phyloP scores from a whole-genome alignment of 2,797 vertebrate species.

The Gallirallus australis region DNA sequence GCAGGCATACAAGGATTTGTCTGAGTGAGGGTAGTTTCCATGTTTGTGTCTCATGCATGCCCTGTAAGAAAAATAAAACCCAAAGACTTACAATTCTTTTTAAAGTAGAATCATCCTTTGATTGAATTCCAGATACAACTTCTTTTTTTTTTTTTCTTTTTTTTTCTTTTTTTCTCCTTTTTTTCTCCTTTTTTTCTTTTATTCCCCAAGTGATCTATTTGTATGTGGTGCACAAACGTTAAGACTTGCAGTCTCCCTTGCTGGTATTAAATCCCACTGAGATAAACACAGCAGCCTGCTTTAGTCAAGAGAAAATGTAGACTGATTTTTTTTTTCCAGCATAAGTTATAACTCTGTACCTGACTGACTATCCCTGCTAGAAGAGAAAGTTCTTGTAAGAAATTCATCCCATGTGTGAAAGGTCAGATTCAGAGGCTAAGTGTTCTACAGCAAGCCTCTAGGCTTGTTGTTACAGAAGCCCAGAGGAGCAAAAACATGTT shows the following conservation, averaged over 20 bases:
- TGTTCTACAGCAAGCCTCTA: slow-evolving; percentile 7
- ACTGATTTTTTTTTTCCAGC: neutral
- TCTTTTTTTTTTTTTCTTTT: neutral
- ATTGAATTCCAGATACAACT: neutral
- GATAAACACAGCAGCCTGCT: neutral
- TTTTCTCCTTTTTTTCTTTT: neutral
- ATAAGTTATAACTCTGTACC: neutral
- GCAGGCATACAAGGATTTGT: neutral
- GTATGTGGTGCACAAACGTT: neutral
- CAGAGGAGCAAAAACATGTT: slow-evolving; percentile 10
- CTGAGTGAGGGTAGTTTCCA: neutral
- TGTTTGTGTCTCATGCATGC: neutral
- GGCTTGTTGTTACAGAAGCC: slow-evolving; percentile 20
- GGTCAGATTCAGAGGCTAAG: slow-evolving; percentile 54
- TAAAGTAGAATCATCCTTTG: neutral
- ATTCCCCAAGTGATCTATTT: neutral
- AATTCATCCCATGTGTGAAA: neutral
- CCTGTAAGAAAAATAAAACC: neutral
- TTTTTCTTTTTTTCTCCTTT: too few relatives aligned
- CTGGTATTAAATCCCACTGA: neutral
- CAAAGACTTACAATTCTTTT: neutral
- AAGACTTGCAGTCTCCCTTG: neutral
- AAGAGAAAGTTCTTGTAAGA: slow-evolving; percentile 3
- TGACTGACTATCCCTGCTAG: neutral
- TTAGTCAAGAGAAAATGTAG: neutral